Percentiles rank a stretch among this genome's conserved stretches.
These are phyloP conservation scores for Paedocypris micromegethes DNA, from an alignment of 2,797 vertebrate genomes.

Conservation along the genomic window DNA sequence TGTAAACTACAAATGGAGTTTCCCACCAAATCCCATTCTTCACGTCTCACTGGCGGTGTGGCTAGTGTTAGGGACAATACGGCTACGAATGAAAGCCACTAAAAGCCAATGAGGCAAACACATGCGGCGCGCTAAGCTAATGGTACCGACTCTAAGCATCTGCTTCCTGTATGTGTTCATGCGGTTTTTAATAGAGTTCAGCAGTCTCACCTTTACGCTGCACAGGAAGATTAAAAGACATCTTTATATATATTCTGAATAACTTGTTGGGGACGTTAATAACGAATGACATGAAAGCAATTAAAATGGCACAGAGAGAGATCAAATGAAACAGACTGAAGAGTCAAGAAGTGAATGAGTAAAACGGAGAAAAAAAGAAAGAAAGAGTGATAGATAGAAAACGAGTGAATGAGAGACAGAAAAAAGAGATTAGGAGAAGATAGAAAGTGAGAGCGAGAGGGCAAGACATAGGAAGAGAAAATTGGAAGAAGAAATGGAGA, in stretches of 20 bases:
- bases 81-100: slow-evolving; percentile 61
- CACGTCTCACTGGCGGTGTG: slow-evolving; percentile 52
- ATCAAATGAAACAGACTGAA: not conserved
- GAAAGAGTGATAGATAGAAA: too few relatives aligned
- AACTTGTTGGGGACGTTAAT: not conserved
- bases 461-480: too few relatives aligned
- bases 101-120: slow-evolving; percentile 63
- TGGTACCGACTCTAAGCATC: slow-evolving; percentile 60
- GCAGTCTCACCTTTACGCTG: slow-evolving; percentile 19
- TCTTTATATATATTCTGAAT: slow-evolving; percentile 10
- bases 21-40: slow-evolving; percentile 44
- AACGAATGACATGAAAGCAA: slow-evolving; percentile 12
- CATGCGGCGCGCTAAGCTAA: slow-evolving; percentile 62
- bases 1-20: slow-evolving; percentile 37
- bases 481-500: too few relatives aligned
- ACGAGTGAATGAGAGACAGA: too few relatives aligned
- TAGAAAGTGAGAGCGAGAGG: not conserved
- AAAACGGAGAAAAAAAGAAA: too few relatives aligned
- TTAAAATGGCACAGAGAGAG: slow-evolving; percentile 1
- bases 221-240: slow-evolving; percentile 20
- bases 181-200: slow-evolving; percentile 45
- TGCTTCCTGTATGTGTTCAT: slow-evolving; percentile 59
- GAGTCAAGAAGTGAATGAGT: too few relatives aligned
- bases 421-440: too few relatives aligned
- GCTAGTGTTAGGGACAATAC: slow-evolving; percentile 68